These are phyloP conservation scores for Apotomis turbidana DNA, from an alignment of 2,888 invertebrate species.

Conservation along the genomic window DNA sequence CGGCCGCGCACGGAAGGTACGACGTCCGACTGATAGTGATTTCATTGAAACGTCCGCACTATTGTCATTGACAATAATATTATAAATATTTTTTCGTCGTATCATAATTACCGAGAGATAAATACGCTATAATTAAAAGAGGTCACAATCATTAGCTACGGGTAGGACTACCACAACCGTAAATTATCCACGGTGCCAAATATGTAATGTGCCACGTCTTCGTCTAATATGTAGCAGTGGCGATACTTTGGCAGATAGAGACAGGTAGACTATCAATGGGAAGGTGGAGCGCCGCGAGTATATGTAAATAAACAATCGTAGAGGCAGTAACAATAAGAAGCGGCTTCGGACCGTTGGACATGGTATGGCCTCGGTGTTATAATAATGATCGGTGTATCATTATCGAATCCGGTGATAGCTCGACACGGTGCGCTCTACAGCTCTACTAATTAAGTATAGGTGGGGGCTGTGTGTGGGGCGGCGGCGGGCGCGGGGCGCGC, in stretches of 20 bases:
- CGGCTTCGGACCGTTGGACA: constrained; percentile 15
- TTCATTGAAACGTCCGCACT: constrained; percentile 28
- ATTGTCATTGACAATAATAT: constrained; percentile 13
- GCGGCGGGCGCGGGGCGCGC: constrained; percentile 51
- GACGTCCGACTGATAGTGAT: constrained; percentile 28
- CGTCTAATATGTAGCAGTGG: constrained; percentile 11
- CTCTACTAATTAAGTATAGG: constrained; percentile 78
- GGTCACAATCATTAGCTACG: constrained; percentile 22
- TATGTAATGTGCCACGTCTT: constrained; percentile 20
- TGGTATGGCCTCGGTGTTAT: constrained; percentile 51
- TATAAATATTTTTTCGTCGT: constrained; percentile 29
- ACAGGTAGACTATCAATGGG: constrained; percentile 63
- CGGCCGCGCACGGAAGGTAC: constrained; percentile 34
- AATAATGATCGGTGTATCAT: constrained; percentile 48
- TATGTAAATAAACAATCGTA: constrained; percentile 64
- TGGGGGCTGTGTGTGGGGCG: constrained; percentile 54
- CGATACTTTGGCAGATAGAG: constrained; percentile 61
- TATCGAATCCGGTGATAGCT: constrained; percentile 45
- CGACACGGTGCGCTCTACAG: constrained; percentile 54
- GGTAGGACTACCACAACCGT: constrained; percentile 9
- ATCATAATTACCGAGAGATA: constrained; percentile 22
- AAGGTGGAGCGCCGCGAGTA: constrained; percentile 68
- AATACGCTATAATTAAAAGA: constrained; percentile 14
- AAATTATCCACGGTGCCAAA: constrained; percentile 19
- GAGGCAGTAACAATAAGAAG: constrained; percentile 34